phyloP scores from a whole-genome alignment of 2,888 invertebrate species.

The Parelbella ahira region DNA sequence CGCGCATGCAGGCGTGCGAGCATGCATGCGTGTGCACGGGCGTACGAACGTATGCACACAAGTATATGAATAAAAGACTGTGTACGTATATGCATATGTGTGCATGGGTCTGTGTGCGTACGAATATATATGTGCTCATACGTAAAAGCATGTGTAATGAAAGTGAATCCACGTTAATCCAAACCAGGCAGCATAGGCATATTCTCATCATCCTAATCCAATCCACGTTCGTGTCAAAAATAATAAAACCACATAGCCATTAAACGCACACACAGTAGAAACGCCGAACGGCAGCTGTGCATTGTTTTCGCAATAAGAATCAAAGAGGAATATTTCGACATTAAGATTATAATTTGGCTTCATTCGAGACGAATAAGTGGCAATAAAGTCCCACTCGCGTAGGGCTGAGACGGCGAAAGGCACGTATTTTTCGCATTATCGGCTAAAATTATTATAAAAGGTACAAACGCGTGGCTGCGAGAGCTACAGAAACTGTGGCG shows the following conservation, averaged over 20 bases:
- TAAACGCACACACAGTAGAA: slow-evolving; percentile 35
- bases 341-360: slow-evolving; percentile 64
- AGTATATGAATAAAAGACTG: no score
- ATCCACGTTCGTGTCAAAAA: slow-evolving; percentile 7
- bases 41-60: no score
- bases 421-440: slow-evolving; percentile 79
- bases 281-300: slow-evolving; percentile 29
- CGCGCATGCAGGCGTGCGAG: no score
- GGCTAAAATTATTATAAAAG: slow-evolving; percentile 74
- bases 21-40: no score
- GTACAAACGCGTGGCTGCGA: slow-evolving; percentile 65
- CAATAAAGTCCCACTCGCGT: slow-evolving; percentile 68
- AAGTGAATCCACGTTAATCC: no score
- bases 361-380: slow-evolving; percentile 65
- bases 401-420: slow-evolving; percentile 55
- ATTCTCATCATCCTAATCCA: slow-evolving; percentile 11
- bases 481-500: slow-evolving; percentile 37
- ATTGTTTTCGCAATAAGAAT: slow-evolving; percentile 41
- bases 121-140: no score
- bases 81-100: no score
- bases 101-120: no score
- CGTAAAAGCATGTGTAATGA: no score
- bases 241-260: slow-evolving; percentile 26
- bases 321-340: slow-evolving; percentile 43
- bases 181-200: no score